Percentiles rank a stretch among this genome's conserved stretches.
phyloP scores from a whole-genome alignment of 2,797 vertebrate genomes.

The Mionectes olivaceus region DNA sequence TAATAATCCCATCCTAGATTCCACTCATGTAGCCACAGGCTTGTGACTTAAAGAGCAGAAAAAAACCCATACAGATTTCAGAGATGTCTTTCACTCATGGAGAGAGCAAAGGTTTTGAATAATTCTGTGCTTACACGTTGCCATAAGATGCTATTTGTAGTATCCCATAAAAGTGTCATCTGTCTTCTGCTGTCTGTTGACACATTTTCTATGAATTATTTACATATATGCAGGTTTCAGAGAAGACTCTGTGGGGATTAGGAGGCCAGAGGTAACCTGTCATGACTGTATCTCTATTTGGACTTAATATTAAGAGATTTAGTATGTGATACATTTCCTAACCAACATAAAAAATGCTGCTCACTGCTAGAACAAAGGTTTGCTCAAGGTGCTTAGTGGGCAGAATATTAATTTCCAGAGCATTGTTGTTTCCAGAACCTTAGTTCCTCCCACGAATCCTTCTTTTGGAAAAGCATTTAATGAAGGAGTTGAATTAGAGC shows the following conservation, averaged over 20 bases:
- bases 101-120: not conserved
- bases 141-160: not conserved
- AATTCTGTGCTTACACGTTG: not conserved
- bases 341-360: not conserved
- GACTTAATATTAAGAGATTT: not conserved
- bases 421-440: not conserved
- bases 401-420: conserved; percentile 3
- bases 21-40: not conserved
- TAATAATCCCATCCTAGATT: not conserved
- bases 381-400: not conserved
- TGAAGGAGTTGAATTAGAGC: not conserved
- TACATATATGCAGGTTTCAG: not conserved
- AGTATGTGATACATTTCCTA: not conserved
- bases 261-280: not conserved
- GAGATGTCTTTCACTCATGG: not conserved
- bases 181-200: not conserved
- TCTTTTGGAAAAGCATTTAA: not conserved
- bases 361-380: not conserved
- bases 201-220: not conserved
- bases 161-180: not conserved
- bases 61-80: not conserved
- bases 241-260: not conserved
- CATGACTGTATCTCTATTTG: not conserved
- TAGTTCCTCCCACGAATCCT: not conserved
- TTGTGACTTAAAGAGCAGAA: not conserved